These are phyloP conservation scores for Macrocentrus cingulum DNA, from an alignment of 1,140 invertebrate species.

Conservation along the genomic window DNA sequence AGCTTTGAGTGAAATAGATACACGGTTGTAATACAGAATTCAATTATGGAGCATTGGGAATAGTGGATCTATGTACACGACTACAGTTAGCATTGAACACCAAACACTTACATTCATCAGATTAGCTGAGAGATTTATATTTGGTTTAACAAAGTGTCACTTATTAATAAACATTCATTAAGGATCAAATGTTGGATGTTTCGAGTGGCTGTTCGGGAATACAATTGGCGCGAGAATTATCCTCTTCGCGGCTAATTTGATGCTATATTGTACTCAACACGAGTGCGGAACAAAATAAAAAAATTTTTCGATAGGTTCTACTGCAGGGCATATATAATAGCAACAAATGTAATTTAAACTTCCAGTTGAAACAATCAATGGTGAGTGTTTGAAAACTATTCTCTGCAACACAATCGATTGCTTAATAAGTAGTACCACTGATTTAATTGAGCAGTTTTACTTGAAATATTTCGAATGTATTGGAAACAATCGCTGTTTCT, in stretches of 20 bases:
- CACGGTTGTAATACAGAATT: too few relatives aligned
- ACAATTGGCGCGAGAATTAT: background rate
- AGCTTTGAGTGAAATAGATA: too few relatives aligned
- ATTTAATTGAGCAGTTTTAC: background rate
- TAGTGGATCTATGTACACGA: too few relatives aligned
- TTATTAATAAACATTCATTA: background rate
- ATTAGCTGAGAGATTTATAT: too few relatives aligned
- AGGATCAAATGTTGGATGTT: background rate
- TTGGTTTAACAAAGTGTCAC: background rate
- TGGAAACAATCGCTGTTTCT: background rate
- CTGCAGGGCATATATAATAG: conserved; percentile 3
- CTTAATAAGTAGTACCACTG: background rate
- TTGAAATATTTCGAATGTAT: background rate
- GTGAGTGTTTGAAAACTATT: background rate
- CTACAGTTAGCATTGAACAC: too few relatives aligned
- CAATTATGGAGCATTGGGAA: too few relatives aligned
- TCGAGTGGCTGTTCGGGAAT: background rate
- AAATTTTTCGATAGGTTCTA: conserved; percentile 1
- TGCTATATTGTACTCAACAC: background rate
- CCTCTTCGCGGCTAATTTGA: background rate
- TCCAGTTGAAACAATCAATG: background rate
- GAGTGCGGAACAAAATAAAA: background rate
- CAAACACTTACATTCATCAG: too few relatives aligned
- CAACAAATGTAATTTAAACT: conserved; percentile 14
- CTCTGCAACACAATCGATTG: background rate